Base-by-base conservation (phyloP, 1,140 invertebrate genomes). In the Hormaphis cornu region DNA sequence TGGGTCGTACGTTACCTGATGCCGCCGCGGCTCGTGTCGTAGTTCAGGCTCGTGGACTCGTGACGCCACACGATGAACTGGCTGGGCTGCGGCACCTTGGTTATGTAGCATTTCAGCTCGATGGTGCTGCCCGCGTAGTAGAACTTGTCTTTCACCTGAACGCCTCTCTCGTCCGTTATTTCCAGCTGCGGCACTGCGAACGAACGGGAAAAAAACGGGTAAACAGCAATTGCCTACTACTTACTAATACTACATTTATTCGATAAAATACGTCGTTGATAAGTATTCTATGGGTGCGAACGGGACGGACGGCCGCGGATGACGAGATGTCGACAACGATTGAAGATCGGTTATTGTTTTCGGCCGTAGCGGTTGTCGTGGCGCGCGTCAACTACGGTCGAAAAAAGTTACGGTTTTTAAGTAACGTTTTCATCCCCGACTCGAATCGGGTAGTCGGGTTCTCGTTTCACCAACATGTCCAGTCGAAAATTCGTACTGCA, bases 111-210 rank as follows among this genome's bases (percentile, higher is more conserved):
- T 73, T 89, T 86, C 69, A 92, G 81, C 77, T 91, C 89, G 75
- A 92, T 90, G 71, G 89, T 91, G 74, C 88, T 90, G 50, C 89
- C 89, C 70, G 89, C 87, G 78, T 91, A 90, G 82, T 91, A 91
- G 78, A 89, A 89, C 79, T 90, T 90, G 78, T 90, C 89, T 70
- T 85, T 84, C 5, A 89, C 85, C n/a, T 85, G 83, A 30, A 84
- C 82, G 26, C 87, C 88, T 72, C 89, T 82, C 73, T 91, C 89
- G 75, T 91, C 90, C 22, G 90, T 83, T 74, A 91, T 91, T 77
- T 89, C 87, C 72, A 91, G 87, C 76, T 86, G 87, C 75, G 90
- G 89, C 74, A 90, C 89, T 92, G 83, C 42, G 80, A 80, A 76
- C 46, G 10, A 24, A 35, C n/a, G 50, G 16, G 50, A 33, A 16